phyloP scores from a whole-genome alignment of 2,797 vertebrate genomes.

The Pseudochirops cupreus region DNA sequence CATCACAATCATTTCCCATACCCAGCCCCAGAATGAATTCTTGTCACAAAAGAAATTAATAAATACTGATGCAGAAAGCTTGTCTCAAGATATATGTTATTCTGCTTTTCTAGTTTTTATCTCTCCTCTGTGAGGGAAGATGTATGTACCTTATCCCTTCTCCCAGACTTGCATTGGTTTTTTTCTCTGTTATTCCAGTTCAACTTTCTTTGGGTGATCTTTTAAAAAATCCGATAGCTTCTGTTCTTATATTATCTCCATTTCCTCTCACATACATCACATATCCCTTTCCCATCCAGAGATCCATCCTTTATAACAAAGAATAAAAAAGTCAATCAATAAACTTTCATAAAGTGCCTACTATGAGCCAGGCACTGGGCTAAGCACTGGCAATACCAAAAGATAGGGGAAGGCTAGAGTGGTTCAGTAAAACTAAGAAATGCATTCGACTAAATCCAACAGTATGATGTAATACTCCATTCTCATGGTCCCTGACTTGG shows the following conservation, averaged over 20 bases:
- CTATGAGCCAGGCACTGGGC: not conserved
- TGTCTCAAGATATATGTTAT: not conserved
- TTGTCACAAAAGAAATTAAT: not conserved
- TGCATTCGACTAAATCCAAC: not conserved
- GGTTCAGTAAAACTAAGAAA: not conserved
- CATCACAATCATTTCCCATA: not conserved
- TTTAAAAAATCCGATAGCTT: not conserved
- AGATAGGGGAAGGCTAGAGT: not conserved
- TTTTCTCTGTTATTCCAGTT: not conserved
- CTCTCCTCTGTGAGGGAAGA: not conserved
- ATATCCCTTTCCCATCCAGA: not conserved
- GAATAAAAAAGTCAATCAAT: not conserved
- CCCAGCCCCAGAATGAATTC: not conserved
- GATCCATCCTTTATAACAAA: not conserved
- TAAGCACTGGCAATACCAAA: not conserved
- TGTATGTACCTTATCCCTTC: not conserved
- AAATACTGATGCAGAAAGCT: not conserved
- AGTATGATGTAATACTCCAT: not conserved
- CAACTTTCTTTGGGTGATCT: not conserved
- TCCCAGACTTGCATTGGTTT: not conserved
- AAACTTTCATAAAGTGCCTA: not conserved
- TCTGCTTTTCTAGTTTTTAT: not conserved
- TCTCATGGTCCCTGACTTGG: not conserved
- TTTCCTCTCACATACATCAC: not conserved
- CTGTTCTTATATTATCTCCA: not conserved